phyloP scores from a whole-genome alignment of 2,113 vertebrate species.

The Varanus komodoensis region DNA sequence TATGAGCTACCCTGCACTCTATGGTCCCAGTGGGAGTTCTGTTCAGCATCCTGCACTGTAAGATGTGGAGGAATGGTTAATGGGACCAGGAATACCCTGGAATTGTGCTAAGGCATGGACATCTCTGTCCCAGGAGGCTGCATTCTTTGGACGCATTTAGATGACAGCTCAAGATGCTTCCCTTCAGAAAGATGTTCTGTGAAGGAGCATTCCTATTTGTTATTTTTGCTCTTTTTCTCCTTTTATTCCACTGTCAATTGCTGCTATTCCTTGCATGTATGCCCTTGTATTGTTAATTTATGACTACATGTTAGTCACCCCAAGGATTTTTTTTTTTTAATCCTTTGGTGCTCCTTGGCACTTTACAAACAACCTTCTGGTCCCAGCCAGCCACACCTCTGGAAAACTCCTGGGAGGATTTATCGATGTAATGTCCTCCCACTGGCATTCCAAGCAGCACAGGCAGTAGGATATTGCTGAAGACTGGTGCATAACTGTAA shows the following conservation, averaged over 20 bases:
- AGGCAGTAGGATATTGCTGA: no score
- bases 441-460: neutral
- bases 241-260: no score
- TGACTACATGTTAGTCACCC: neutral
- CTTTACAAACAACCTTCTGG: no score
- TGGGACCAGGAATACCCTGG: neutral
- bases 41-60: neutral
- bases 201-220: neutral
- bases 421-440: neutral
- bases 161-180: neutral
- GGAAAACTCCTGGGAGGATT: neutral
- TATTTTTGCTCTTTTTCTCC: neutral
- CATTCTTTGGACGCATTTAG: neutral
- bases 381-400: neutral
- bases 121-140: no score
- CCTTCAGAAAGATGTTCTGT: neutral
- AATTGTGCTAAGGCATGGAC: neutral
- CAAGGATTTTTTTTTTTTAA: no score
- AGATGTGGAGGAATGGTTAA: neutral
- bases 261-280: neutral
- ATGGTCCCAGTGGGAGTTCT: neutral
- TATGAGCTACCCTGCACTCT: no score
- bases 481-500: neutral
- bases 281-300: neutral
- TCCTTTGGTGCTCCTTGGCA: no score